Evolutionary conservation across 2,888 invertebrate species (phyloP).

Genomic region (Melieria picta): DNA sequence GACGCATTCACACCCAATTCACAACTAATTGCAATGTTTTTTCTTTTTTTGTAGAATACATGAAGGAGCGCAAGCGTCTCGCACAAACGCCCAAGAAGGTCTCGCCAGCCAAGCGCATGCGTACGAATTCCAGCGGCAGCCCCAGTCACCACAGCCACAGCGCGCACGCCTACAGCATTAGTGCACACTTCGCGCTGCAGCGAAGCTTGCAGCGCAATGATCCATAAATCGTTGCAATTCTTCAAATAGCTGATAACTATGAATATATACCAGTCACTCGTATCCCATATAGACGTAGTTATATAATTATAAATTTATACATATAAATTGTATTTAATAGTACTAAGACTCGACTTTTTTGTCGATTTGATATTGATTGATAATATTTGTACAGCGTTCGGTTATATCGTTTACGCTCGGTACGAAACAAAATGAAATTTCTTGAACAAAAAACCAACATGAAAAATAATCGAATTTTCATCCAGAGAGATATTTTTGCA

Average conservation of each 20-base stretch:
- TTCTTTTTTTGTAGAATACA: constrained; percentile 59
- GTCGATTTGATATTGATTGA: no score
- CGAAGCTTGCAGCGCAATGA: constrained; percentile 43
- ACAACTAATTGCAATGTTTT: constrained; percentile 18
- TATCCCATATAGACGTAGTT: constrained; percentile 20
- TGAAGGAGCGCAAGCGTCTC: constrained; percentile 66
- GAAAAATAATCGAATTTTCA: no score
- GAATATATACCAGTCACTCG: constrained; percentile 12
- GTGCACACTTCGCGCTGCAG: constrained; percentile 46
- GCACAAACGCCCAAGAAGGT: constrained; percentile 64
- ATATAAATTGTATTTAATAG: no score
- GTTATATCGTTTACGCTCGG: no score
- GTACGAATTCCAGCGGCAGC: constrained; percentile 51
- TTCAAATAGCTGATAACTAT: not conserved
- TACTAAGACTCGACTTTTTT: no score
- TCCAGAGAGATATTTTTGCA: no score
- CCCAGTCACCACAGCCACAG: constrained; percentile 42
- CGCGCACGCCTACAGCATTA: constrained; percentile 46
- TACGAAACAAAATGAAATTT: no score
- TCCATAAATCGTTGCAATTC: constrained; percentile 30
- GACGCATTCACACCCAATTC: not conserved
- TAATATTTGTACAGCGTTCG: no score
- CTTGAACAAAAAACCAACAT: no score
- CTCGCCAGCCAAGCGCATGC: constrained; percentile 63
- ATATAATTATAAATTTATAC: not conserved